A percentile compares a stretch with the other conserved stretches of the same genome.
These are phyloP conservation scores for Oriolus oriolus DNA, from an alignment of 2,113 vertebrate species.

Conservation along the genomic window DNA sequence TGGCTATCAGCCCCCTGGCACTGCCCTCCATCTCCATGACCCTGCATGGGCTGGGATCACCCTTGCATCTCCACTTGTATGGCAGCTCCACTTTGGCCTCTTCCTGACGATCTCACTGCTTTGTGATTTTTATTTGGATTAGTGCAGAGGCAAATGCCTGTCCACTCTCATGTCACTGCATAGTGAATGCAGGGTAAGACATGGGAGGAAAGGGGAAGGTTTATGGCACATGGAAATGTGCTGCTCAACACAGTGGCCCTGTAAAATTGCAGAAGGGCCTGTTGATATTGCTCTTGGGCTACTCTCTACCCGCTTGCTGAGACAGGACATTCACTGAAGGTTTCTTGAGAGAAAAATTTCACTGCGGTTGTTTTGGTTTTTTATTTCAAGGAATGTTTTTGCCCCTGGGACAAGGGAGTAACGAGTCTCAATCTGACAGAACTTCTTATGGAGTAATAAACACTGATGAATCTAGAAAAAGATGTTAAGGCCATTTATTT, in stretches of 20 bases:
- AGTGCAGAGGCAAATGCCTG: background rate
- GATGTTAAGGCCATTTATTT: background rate
- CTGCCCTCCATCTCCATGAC: background rate
- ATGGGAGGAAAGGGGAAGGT: background rate
- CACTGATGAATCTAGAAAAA: background rate
- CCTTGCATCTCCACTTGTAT: background rate
- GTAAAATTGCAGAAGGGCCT: background rate
- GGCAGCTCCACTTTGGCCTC: background rate
- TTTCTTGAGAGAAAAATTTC: background rate
- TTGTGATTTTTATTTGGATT: background rate
- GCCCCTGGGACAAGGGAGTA: background rate
- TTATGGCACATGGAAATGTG: background rate
- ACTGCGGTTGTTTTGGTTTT: background rate
- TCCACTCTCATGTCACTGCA: background rate
- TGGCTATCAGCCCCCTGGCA: rapidly evolving
- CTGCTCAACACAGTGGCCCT: background rate
- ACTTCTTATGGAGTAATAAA: background rate
- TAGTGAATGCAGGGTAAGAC: background rate
- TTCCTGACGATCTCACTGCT: background rate
- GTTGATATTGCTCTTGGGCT: background rate
- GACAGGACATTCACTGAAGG: background rate
- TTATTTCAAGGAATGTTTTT: background rate
- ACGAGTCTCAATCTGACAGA: background rate
- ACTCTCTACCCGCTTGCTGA: background rate
- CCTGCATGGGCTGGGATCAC: rapidly evolving